Conservation (phyloP, 2,888 invertebrate genomes). For the Ennomos fuscantarius region DNA sequence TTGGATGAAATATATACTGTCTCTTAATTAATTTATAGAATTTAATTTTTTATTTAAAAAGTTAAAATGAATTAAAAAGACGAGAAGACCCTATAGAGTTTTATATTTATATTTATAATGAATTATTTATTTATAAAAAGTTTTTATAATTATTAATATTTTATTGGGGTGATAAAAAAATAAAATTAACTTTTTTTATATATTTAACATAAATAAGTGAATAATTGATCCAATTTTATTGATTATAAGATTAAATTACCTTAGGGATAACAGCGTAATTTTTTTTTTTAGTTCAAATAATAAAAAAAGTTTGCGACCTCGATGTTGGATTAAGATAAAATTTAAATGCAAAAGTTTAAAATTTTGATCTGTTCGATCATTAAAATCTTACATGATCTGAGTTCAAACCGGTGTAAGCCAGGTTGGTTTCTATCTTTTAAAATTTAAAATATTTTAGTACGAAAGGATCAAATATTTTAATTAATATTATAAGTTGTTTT, state of each 20-base stretch:
- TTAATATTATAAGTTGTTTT: slow-evolving; percentile 74
- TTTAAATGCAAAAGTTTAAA: slow-evolving; percentile 88
- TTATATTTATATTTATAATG: slow-evolving; percentile 69
- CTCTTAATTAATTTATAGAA: slow-evolving; percentile 69
- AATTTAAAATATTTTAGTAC: slow-evolving; percentile 88
- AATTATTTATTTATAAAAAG: slow-evolving; percentile 60
- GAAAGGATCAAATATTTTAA: slow-evolving; percentile 89
- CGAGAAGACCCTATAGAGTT: slow-evolving; percentile 93
- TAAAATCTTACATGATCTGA: slow-evolving; percentile 95
- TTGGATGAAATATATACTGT: slow-evolving; percentile 88
- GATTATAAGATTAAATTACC: slow-evolving; percentile 90
- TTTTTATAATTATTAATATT: slow-evolving; percentile 72
- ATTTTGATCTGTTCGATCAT: slow-evolving; percentile 93
- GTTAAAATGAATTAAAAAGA: slow-evolving; percentile 87
- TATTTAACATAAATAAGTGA: slow-evolving; percentile 68
- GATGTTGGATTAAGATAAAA: slow-evolving; percentile 94
- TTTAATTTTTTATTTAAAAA: slow-evolving; percentile 86
- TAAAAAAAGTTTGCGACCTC: slow-evolving; percentile 92
- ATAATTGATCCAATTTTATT: slow-evolving; percentile 83
- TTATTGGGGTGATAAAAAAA: slow-evolving; percentile 88
- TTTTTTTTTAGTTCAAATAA: slow-evolving; percentile 90
- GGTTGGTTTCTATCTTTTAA: slow-evolving; percentile 93
- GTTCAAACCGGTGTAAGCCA: slow-evolving; percentile 94
- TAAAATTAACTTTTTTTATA: slow-evolving; percentile 82
- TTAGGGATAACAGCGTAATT: slow-evolving; percentile 95